Base-by-base conservation (phyloP, 2,113 vertebrate genomes). In the Calcarius ornatus region DNA sequence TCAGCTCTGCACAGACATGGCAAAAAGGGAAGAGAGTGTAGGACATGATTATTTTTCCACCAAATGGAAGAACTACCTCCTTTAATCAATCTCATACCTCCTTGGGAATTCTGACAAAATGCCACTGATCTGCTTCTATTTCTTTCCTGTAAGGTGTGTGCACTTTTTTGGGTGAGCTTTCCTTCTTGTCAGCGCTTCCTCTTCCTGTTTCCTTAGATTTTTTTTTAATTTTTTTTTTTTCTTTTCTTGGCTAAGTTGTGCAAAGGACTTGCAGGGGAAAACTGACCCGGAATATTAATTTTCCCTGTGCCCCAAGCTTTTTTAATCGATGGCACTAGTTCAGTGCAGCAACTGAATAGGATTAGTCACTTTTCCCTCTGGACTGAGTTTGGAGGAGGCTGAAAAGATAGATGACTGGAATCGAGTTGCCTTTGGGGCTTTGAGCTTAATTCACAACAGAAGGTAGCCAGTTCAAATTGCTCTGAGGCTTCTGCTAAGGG, bases 291-390 rank as follows among this genome's bases (percentile, higher is more conserved):
- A 71, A 94, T 94, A 79, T 75, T 90, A 7, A 64, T 88, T 92
- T 86, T 94, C 76, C 56, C 56, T 75, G 10, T 86, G 61, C 64
- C 75, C 14, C 79, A 73, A 86, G 81, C 37, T 86, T 96, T 92
- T 93, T 92, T n/a, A 94, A 81, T 93, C 15, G 16, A 86, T 94
- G 88, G 72, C 38, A 47, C 40, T 81, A 84, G 71, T 71, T 93
- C 80, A 75, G 64, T 38, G 28, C 65, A 92, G 65, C 31, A 75
- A 81, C 88, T 92, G 88, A 84, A 86, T 86, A 89, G 88, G 91
- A 94, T 92, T 94, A 92, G 83, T 84, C 91, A 91, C 66, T 94
- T 94, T 71, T 92, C 92, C 88, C 95, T 81, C 92, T 86, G 92
- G 88, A 91, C 53, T 0, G 18, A 92, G 65, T 94, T 94, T 96